Percentiles rank a stretch among this genome's conserved stretches.
phyloP scores from a whole-genome alignment of 2,113 vertebrate genomes.

The Hassar affinis region DNA sequence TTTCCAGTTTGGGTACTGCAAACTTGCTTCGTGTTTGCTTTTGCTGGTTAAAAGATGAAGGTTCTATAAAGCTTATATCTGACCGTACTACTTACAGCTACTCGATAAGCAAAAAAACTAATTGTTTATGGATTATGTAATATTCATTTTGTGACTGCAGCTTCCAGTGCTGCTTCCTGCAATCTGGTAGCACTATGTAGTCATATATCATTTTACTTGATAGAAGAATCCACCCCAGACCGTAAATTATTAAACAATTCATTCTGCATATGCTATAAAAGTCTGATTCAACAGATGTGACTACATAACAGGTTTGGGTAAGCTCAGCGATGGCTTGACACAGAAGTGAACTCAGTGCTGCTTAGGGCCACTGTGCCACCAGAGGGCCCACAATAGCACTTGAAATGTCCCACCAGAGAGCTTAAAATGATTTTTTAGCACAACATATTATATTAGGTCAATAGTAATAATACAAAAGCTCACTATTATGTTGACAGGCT shows the following conservation, averaged over 20 bases:
- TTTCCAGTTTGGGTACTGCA: neutral
- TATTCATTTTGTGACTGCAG: neutral
- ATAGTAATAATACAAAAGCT: too few species aligned
- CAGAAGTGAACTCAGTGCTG: too few species aligned
- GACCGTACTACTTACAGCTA: neutral
- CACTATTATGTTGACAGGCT: too few species aligned
- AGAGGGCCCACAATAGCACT: too few species aligned
- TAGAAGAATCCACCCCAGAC: neutral
- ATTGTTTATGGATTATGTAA: neutral
- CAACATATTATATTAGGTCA: too few species aligned
- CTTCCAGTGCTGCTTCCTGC: neutral
- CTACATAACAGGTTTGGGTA: conserved; percentile 1
- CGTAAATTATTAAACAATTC: neutral
- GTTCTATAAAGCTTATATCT: neutral
- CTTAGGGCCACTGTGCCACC: too few species aligned
- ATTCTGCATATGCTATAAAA: neutral
- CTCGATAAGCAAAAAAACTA: neutral
- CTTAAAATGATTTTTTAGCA: too few species aligned
- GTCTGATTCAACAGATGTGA: neutral
- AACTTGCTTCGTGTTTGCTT: neutral
- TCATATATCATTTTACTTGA: neutral
- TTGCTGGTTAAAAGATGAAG: neutral
- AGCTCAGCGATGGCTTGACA: neutral
- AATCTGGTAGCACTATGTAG: neutral
- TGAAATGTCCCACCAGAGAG: too few species aligned